phyloP scores from a whole-genome alignment of 1,140 invertebrate genomes.

The Cydia pomonella region DNA sequence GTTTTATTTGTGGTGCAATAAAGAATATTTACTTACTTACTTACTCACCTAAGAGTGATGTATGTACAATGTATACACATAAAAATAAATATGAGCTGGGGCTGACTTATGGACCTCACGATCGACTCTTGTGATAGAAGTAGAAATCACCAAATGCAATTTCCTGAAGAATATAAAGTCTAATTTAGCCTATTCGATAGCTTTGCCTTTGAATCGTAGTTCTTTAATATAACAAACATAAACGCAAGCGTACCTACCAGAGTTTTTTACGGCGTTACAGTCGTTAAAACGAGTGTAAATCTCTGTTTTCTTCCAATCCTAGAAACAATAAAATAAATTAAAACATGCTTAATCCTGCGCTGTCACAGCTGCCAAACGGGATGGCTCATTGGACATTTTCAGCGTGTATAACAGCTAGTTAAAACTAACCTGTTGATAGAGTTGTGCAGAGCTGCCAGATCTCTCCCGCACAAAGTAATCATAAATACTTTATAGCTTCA shows the following conservation, averaged over 20 bases:
- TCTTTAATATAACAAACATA: background rate
- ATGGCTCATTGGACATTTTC: constrained; percentile 32
- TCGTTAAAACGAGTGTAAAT: constrained; percentile 4
- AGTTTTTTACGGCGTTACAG: constrained; percentile 1
- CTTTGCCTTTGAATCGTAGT: background rate
- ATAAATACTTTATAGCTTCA: constrained; percentile 51
- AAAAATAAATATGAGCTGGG: too few relatives aligned
- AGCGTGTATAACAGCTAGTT: constrained; percentile 40
- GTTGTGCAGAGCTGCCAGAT: constrained; percentile 44
- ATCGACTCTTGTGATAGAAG: too few relatives aligned
- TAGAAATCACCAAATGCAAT: too few relatives aligned
- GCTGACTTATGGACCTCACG: too few relatives aligned
- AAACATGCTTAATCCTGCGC: background rate
- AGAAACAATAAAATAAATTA: constrained; percentile 28
- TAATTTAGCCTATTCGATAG: background rate
- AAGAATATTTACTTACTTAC: too few relatives aligned
- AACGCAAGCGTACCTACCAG: constrained; percentile 2
- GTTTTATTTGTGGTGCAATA: too few relatives aligned
- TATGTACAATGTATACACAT: too few relatives aligned
- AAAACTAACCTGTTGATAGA: constrained; percentile 64
- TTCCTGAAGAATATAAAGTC: too few relatives aligned
- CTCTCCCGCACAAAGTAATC: constrained; percentile 43
- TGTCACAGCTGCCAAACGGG: constrained; percentile 21
- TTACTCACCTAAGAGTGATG: too few relatives aligned
- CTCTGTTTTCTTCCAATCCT: constrained; percentile 25